These are phyloP conservation scores for Cryptomyrus ogoouensis DNA, from an alignment of 2,113 vertebrate genomes.

Conservation along the genomic window DNA sequence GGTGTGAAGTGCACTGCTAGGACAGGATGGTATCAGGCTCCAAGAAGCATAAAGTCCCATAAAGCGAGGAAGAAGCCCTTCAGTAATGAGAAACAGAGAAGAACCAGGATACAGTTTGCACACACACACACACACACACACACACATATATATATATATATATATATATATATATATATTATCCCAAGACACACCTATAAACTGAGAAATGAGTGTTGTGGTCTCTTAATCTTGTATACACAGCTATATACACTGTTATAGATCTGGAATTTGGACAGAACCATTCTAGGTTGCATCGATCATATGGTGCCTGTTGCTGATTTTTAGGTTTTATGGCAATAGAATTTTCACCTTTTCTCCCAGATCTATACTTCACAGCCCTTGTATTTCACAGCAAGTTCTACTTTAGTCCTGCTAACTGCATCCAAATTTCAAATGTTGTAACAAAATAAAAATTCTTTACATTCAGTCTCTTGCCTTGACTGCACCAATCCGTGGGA, in stretches of 20 bases:
- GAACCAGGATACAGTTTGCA: too few species aligned
- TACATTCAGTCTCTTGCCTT: background rate
- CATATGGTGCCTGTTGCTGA: background rate
- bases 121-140: too few species aligned
- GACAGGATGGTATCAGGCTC: too few species aligned
- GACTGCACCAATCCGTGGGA: background rate
- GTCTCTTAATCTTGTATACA: too few species aligned
- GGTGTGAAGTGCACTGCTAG: too few species aligned
- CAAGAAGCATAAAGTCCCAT: too few species aligned
- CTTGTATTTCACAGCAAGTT: background rate
- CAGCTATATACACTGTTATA: background rate
- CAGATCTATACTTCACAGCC: background rate
- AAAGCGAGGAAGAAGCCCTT: too few species aligned
- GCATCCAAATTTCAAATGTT: background rate
- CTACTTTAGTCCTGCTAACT: background rate
- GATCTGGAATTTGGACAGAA: background rate
- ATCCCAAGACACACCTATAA: too few species aligned
- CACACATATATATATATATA: too few species aligned
- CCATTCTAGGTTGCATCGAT: background rate
- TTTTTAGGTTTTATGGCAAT: background rate
- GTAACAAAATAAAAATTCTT: background rate
- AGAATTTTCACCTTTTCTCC: background rate
- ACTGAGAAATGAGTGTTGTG: too few species aligned
- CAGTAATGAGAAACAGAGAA: too few species aligned
- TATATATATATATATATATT: too few species aligned